Evolutionary conservation across 2,797 vertebrate species (phyloP).

Genomic region (Danio aesculapii): DNA sequence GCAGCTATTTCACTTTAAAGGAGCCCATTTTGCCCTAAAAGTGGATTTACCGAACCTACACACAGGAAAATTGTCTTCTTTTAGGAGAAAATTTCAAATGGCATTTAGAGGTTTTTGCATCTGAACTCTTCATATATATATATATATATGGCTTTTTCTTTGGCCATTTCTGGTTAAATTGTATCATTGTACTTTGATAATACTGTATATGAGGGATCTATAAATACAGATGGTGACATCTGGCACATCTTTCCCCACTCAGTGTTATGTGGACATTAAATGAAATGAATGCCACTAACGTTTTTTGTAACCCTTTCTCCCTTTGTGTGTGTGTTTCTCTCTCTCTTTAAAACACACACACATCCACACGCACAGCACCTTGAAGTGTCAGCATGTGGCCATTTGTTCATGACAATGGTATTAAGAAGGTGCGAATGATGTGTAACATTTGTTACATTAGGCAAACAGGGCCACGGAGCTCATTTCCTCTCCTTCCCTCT

Average conservation of each 20-base stretch:
- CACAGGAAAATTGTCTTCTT: too few relatives aligned
- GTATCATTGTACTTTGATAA: neutral
- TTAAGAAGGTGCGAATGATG: conserved; percentile 74
- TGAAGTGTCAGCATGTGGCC: conserved; percentile 67
- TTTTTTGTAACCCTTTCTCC: neutral
- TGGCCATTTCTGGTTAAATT: neutral
- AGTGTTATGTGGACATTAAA: neutral
- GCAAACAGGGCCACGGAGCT: conserved; percentile 40
- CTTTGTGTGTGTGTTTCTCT: too few relatives aligned
- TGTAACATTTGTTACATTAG: conserved; percentile 74
- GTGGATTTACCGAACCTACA: too few relatives aligned
- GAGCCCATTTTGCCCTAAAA: too few relatives aligned
- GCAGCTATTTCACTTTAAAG: too few relatives aligned
- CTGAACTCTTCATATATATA: too few relatives aligned
- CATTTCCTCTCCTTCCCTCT: conserved; percentile 49
- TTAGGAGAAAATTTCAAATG: too few relatives aligned
- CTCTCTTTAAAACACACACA: conserved; percentile 24
- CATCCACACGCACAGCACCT: conserved; percentile 33
- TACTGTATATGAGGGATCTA: neutral
- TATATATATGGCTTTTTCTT: too few relatives aligned
- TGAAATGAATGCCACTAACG: neutral
- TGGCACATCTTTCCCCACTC: neutral
- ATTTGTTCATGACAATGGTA: conserved; percentile 75
- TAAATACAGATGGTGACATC: neutral
- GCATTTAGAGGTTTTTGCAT: too few relatives aligned